Base-by-base conservation (phyloP, 1,140 invertebrate genomes). In the Phocides pigmalion region DNA sequence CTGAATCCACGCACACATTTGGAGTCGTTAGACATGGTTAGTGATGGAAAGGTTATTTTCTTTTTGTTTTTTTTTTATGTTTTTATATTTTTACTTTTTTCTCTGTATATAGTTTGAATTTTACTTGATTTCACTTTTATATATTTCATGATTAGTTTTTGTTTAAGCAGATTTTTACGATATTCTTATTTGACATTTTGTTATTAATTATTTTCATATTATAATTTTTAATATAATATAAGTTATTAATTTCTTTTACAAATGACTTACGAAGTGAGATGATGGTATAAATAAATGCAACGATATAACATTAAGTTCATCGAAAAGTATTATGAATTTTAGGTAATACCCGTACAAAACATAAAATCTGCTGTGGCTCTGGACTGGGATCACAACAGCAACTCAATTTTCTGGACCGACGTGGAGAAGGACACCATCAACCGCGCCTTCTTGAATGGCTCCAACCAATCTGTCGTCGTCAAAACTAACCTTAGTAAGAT, bases 381-480 rank as follows among this genome's bases (percentile, higher is more conserved):
- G 5, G 95, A 96, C 53, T 98, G 96, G 96, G 97, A 97, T 82
- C 94, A 95, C 8, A 93, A 95, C 42, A 94, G 92, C 3, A 96
- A 97, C 75, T 94, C 94, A 12, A 96, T 98, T 76, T 98, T 95
- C 78, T 98, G 97, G 97, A 96, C 96, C 0, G 97, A 98, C 80
- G 94, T 97, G 0, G 96, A 97, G 67, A 94, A 95, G 14, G 95
- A 96, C 74, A 95, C 95, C 0, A 98, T 98, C 9, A 97, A 95
- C 69, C 93, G 94, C 46, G 95, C 96, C 1, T 94, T 93, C 66
- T 89, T 97, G 20, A 96, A 97, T 84, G 97, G 97, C 11, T 95
- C 94, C 51, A 91, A 94, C 70, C 96, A 97, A 81, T 88, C 94
- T 28, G 93, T 39, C 4, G 11, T 97, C 20, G 80, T 93, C 8